Base-by-base conservation (phyloP, 2,113 vertebrate species). In the Pseudorasbora parva region DNA sequence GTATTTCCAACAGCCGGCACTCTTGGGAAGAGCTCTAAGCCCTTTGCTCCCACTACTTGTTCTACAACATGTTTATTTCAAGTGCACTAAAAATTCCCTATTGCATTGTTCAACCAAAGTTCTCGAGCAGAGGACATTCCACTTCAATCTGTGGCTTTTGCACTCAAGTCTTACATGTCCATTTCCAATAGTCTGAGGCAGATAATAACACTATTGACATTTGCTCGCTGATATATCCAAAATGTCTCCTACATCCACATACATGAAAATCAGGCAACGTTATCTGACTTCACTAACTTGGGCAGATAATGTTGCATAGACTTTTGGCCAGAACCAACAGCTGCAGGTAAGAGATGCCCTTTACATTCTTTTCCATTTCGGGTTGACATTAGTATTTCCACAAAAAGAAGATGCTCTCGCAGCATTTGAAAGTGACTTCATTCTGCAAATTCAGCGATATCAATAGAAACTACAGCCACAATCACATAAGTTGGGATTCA, bases 141-240 rank as follows among this genome's bases (percentile, higher is more conserved):
- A 49, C 75, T 78, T 78, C 64, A 78, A 75, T 33, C 64, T 43
- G 37, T 27, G n/a, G n/a, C n/a, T n/a, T n/a, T n/a, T n/a, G 27
- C 68, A 62, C 77, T 79, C 66, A 45, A 57, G 73, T 8, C 72
- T 43, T 25, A 56, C 74, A 37, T 54, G 27, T 47, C 82, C 64
- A 19, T 45, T 23, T 71, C 51, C 75, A 71, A 60, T 37, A 47
- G 51, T 72, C 41, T 8, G 10, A 4, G 21, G 37, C 23, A 74
- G 68, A 74, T 74, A 64, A 73, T 69, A 71, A 73, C 54, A 15
- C 5, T 57, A 64, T 62, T 82, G 43, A 75, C 82, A 76, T 84
- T 84, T 84, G 10, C 60, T 41, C 60, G 15, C 75, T 25, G 56
- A 43, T 10, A 78, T 27, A 60, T 60, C 75, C 41, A 37, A 12